Percentiles rank a stretch among this genome's conserved stretches.
Conservation (phyloP, 1,140 invertebrate species). For the Bombus cullumanus region DNA sequence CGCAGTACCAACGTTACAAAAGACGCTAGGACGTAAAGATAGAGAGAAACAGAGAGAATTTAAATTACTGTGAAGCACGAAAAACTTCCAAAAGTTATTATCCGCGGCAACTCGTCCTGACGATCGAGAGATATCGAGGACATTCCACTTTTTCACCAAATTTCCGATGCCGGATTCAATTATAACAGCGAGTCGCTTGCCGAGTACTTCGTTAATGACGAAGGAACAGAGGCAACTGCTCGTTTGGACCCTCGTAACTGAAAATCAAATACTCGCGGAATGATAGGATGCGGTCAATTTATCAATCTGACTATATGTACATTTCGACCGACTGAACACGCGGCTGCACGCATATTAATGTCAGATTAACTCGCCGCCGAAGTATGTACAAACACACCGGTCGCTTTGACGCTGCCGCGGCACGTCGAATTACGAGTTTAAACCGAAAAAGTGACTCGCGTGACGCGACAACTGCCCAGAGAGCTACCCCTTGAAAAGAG, state of each 20-base stretch:
- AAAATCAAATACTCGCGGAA: slow-evolving; percentile 13
- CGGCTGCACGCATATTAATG: slow-evolving; percentile 8
- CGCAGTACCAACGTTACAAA: no score
- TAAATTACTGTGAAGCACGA: no score
- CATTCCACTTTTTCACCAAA: not conserved
- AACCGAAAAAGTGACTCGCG: not conserved
- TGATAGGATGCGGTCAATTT: slow-evolving; percentile 25
- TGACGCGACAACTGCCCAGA: no score
- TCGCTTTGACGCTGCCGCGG: not conserved
- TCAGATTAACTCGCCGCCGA: slow-evolving; percentile 12
- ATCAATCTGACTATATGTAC: slow-evolving; percentile 8
- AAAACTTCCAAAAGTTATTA: no score
- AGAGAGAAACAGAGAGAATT: no score
- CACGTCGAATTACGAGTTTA: not conserved
- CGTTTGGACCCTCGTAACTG: not conserved
- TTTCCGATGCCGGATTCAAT: slow-evolving; percentile 25
- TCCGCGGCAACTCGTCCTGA: not conserved
- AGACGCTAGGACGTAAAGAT: no score
- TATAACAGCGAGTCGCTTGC: not conserved
- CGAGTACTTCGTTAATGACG: not conserved
- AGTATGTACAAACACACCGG: not conserved
- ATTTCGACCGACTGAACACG: not conserved
- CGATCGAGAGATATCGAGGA: not conserved
- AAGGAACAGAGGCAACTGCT: not conserved
- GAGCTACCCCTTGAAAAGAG: not conserved